Base-by-base conservation (phyloP, 2,888 invertebrate species). In the Salticus scenicus region DNA sequence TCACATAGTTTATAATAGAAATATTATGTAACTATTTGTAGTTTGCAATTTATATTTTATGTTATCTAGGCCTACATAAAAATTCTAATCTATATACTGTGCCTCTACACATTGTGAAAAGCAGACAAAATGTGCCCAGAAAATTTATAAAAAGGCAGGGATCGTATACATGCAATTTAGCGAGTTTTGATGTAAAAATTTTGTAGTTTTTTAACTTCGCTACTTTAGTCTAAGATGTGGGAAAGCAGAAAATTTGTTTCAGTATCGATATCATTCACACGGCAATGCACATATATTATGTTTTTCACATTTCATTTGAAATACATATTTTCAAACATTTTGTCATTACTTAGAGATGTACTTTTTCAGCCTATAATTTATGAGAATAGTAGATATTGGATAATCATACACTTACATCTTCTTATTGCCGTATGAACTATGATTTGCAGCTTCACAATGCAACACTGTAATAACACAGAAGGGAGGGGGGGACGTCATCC, bases 361-460 rank as follows among this genome's bases (percentile, higher is more conserved):
- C n/a, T n/a, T n/a, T n/a, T n/a, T n/a, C n/a, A n/a, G n/a, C n/a
- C n/a, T n/a, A n/a, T n/a, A n/a, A n/a, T n/a, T n/a, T n/a, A n/a
- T n/a, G n/a, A n/a, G n/a, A n/a, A n/a, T n/a, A n/a, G n/a, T n/a
- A n/a, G n/a, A n/a, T n/a, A n/a, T n/a, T n/a, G n/a, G n/a, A n/a
- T n/a, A n/a, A n/a, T n/a, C n/a, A n/a, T n/a, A n/a, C n/a, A n/a
- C 10, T 47, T 47, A 47, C 47, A 17, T 17, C 47, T 8, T 63
- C 1, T 10, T 5, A 28, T 24, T 24, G 31, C 31, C 69, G 41
- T 24, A 69, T 41, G 69, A 33, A 37, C 20, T 31, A 24, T 69
- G 14, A n/a, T 73, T 41, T 27, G 27, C 79, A 80, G 86, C 79
- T 86, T 80, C 79, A 86, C 80, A 80, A 86, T 86, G 80, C 86